phyloP scores from a whole-genome alignment of 2,113 vertebrate genomes.

The Sitta europaea region DNA sequence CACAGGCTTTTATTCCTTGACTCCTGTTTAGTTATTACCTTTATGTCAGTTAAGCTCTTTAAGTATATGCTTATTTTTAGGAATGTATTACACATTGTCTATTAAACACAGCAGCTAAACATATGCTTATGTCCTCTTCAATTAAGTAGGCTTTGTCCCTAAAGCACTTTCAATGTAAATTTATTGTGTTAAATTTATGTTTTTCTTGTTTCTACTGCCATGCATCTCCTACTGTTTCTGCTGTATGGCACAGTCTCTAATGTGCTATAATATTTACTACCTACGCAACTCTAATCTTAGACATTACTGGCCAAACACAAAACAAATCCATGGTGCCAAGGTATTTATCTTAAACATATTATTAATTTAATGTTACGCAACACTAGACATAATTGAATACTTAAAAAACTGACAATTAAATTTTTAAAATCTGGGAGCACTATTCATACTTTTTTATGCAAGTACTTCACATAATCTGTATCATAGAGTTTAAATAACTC shows the following conservation, averaged over 20 bases:
- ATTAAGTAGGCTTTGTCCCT: slow-evolving; percentile 9
- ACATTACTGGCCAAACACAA: slow-evolving; percentile 39
- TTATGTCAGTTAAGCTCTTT: not conserved
- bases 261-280: slow-evolving; percentile 47
- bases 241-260: slow-evolving; percentile 40
- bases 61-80: slow-evolving; percentile 28
- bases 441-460: not conserved
- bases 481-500: not conserved
- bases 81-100: not conserved
- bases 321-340: slow-evolving; percentile 34
- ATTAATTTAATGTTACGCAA: slow-evolving; percentile 22
- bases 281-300: slow-evolving; percentile 13
- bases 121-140: not conserved
- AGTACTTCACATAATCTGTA: not conserved
- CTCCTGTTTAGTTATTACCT: not conserved
- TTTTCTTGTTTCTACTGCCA: slow-evolving; percentile 47
- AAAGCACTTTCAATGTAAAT: slow-evolving; percentile 55
- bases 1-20: not conserved
- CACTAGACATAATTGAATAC: not conserved
- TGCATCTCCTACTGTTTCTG: slow-evolving; percentile 27
- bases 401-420: not conserved
- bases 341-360: slow-evolving; percentile 27
- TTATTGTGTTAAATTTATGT: slow-evolving; percentile 53
- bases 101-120: slow-evolving; percentile 29
- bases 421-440: not conserved